Evolutionary conservation across 2,113 vertebrate species (phyloP), one percentile per base, ranked within the genome.

Genomic region (Pontoporia blainvillei): DNA sequence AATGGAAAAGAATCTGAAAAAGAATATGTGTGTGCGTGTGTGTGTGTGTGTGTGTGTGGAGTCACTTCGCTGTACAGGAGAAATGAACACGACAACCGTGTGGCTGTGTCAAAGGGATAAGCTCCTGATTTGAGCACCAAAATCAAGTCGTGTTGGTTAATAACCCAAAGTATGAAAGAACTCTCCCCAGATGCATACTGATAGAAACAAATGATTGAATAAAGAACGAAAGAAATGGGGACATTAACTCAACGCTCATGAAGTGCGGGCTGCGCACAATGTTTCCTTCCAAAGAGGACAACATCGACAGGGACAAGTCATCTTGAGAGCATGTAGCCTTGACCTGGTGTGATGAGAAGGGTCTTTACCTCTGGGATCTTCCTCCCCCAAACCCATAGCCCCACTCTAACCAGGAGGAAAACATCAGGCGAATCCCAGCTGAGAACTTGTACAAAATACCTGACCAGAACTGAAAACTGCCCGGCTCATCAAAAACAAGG

Each of bases 181-280:
- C 12, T 75, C 2, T 20, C 49, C 18, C 13, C 52, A 15, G 39
- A 3, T 89, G 10, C 12, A n/a, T 27, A 62, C 9, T 67, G 11
- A 44, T 14, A n/a, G 52, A 76, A 69, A 64, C 13, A 69, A 73
- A 21, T 27, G 20, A 44, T 1, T 3, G 21, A 71, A 62, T 90
- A 31, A 66, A 41, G 36, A 46, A 62, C 29, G n/a, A 75, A 52
- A 41, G 13, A 59, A n/a, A 25, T 6, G 39, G 41, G 9, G 20
- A 34, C 4, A 1, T 31, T 31, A 39, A 61, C 31, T 81, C 17
- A 25, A 10, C 1, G 1, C 46, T 36, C 9, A 14, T 27, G 11
- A 5, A 25, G 11, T 4, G 29, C 6, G 2, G 8, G 34, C 76
- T 81, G 11, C 14, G 4, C 5, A 0, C 6, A 15, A 18, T 10